Evolutionary conservation across 2,113 vertebrate genomes (phyloP).

Genomic region (Taurulus bubalis): DNA sequence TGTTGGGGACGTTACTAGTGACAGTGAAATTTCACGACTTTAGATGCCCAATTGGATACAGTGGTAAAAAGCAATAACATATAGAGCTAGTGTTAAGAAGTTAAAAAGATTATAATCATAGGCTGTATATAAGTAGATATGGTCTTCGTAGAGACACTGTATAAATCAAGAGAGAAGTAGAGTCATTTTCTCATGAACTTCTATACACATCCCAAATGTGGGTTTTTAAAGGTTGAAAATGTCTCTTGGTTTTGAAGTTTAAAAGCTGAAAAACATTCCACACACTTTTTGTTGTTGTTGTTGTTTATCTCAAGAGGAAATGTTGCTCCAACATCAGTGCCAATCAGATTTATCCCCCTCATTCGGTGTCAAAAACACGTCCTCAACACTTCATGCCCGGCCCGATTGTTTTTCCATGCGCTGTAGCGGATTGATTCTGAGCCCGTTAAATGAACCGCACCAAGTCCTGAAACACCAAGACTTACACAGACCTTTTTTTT

Average conservation of each 20-base stretch:
- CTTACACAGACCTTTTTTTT: slow-evolving; percentile 28
- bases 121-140: not conserved
- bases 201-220: slow-evolving; percentile 27
- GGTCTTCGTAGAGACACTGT: not conserved
- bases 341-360: not conserved
- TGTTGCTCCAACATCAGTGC: not conserved
- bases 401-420: slow-evolving; percentile 64
- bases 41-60: too few relatives aligned
- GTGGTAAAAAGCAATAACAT: not conserved
- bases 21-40: too few relatives aligned
- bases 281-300: not conserved
- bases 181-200: too few relatives aligned
- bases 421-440: slow-evolving; percentile 43
- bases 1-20: too few relatives aligned
- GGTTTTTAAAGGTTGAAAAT: slow-evolving; percentile 43
- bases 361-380: slow-evolving; percentile 20
- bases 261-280: slow-evolving; percentile 3
- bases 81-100: not conserved
- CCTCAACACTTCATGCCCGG: slow-evolving; percentile 51
- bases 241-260: not conserved
- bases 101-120: not conserved
- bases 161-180: too few relatives aligned
- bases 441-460: slow-evolving; percentile 42
- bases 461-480: slow-evolving; percentile 30
- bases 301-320: slow-evolving; percentile 43